Evolutionary conservation across 1,140 invertebrate genomes (phyloP).

Genomic region (Tetramorium parvispinum): DNA sequence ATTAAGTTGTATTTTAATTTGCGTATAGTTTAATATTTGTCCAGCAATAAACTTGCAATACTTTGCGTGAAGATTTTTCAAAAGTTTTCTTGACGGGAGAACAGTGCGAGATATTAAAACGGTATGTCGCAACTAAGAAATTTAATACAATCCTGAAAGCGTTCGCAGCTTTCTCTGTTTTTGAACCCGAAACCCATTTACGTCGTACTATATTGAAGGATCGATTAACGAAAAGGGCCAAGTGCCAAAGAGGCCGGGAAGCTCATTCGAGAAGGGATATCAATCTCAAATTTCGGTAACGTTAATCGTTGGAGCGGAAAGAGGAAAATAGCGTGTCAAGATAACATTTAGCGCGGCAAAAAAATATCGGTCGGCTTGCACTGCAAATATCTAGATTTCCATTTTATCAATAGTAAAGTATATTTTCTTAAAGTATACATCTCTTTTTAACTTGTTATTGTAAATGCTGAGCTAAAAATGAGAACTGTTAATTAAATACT

Average conservation of each 20-base stretch:
- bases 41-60: neutral
- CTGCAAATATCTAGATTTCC: neutral
- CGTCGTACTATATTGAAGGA: slow-evolving; percentile 33
- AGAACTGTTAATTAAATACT: neutral
- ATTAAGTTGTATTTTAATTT: neutral
- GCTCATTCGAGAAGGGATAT: slow-evolving; percentile 41
- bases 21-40: neutral
- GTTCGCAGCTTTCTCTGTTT: slow-evolving; percentile 1
- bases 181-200: slow-evolving; percentile 36
- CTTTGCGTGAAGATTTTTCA: neutral
- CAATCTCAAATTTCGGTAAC: slow-evolving; percentile 56
- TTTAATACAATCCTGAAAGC: slow-evolving; percentile 30
- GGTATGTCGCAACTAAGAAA: slow-evolving; percentile 7
- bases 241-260: slow-evolving; percentile 29
- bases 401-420: neutral
- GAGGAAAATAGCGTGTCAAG: slow-evolving; percentile 30
- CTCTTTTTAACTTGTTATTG: neutral
- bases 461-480: neutral
- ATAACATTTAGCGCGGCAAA: neutral
- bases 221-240: slow-evolving; percentile 42
- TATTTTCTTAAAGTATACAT: neutral
- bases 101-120: neutral
- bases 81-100: neutral
- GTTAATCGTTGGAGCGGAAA: slow-evolving; percentile 16
- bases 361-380: neutral